A percentile compares a stretch with the other conserved stretches of the same genome.
Conservation (phyloP, 1,140 invertebrate genomes). For the Diorhabda sublineata region DNA sequence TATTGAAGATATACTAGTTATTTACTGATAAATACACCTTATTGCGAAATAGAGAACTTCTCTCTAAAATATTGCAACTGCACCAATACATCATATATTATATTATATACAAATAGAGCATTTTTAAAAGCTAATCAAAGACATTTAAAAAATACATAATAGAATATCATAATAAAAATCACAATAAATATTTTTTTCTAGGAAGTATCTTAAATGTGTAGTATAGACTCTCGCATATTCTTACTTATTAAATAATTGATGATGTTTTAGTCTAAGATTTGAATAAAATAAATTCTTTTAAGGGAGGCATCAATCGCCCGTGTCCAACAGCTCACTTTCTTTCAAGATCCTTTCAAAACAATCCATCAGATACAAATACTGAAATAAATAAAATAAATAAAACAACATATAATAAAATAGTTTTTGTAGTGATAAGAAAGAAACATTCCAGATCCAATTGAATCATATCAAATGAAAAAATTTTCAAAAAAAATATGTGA, state of each 20-base stretch:
- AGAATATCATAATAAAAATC: conserved; percentile 21
- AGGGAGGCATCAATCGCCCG: conserved; percentile 59
- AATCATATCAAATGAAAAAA: no score
- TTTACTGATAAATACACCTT: neutral
- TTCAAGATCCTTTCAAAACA: conserved; percentile 93
- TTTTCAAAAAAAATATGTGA: no score
- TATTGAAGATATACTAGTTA: neutral
- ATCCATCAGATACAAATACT: conserved; percentile 90
- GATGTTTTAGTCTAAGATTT: neutral
- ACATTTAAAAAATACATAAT: conserved; percentile 13
- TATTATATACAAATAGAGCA: conserved; percentile 6
- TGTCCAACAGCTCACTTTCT: conserved; percentile 77
- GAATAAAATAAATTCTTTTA: neutral
- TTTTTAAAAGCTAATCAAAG: conserved; percentile 14
- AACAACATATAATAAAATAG: neutral
- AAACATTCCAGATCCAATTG: neutral
- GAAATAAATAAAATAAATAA: no score
- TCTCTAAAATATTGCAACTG: neutral
- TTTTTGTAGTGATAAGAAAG: neutral
- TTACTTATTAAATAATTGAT: conserved; percentile 24
- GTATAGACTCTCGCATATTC: conserved; percentile 17
- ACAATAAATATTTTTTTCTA: conserved; percentile 20
- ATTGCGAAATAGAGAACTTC: conserved; percentile 1
- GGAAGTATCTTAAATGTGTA: conserved; percentile 16
- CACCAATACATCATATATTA: conserved; percentile 4